A percentile compares a stretch with the other conserved stretches of the same genome.
Conservation (phyloP, 2,113 vertebrate genomes). For the Psephotus haematonotus region DNA sequence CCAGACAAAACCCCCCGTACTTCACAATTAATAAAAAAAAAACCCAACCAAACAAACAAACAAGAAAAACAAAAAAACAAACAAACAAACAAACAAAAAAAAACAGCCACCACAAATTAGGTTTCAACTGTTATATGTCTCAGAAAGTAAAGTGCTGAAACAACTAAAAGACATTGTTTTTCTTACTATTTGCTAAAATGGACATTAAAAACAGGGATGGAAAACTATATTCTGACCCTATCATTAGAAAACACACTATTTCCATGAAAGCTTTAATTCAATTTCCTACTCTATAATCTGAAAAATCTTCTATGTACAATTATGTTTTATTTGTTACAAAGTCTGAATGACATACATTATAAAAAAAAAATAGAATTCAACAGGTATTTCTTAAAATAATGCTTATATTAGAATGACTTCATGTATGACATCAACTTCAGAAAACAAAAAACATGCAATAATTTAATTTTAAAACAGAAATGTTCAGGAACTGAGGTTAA, state of each 20-base stretch:
- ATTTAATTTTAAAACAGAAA: constrained; percentile 43
- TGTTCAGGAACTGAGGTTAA: not conserved
- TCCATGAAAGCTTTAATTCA: not conserved
- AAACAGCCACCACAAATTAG: not conserved
- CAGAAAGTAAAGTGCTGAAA: not conserved
- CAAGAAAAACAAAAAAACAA: not conserved
- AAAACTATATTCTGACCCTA: not conserved
- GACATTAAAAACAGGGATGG: not conserved
- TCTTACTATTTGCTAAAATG: not conserved
- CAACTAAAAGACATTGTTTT: not conserved
- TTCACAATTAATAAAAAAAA: not conserved
- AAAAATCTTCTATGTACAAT: not conserved
- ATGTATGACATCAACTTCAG: not conserved
- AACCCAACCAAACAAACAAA: not conserved
- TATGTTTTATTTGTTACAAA: not conserved
- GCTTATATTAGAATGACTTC: not conserved
- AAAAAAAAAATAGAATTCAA: not conserved
- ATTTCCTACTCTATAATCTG: not conserved
- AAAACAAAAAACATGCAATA: not conserved
- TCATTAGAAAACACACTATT: not conserved
- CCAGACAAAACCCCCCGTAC: not conserved
- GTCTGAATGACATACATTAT: not conserved
- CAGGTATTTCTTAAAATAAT: not conserved
- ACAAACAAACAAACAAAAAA: not conserved
- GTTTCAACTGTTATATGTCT: rapidly evolving